Conservation (phyloP, 2,797 vertebrate genomes). For the Smutsia gigantea region DNA sequence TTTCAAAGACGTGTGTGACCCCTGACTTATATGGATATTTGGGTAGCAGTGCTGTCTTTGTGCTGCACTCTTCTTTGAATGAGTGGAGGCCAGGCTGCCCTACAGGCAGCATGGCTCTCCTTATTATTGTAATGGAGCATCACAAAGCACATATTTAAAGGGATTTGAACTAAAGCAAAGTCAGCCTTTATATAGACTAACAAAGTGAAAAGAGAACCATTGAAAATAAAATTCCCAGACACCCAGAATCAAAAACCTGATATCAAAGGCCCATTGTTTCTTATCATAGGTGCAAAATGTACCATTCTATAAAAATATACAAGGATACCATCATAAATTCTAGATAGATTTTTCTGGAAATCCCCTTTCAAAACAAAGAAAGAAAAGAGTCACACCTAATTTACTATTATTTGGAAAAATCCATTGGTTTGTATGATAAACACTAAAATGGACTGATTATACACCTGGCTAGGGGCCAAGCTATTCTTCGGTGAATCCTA, state of each 20-base stretch:
- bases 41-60: neutral
- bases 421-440: constrained; percentile 67
- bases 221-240: constrained; percentile 53
- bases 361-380: constrained; percentile 64
- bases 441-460: constrained; percentile 69
- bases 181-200: constrained; percentile 4
- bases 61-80: neutral
- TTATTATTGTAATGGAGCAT: neutral
- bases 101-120: neutral
- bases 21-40: neutral
- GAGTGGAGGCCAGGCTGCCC: neutral
- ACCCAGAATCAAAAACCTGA: constrained; percentile 39
- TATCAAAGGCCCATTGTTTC: constrained; percentile 42
- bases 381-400: constrained; percentile 59
- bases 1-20: neutral
- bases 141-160: neutral
- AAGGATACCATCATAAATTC: constrained; percentile 70
- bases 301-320: constrained; percentile 68
- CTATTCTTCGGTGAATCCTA: constrained; percentile 46
- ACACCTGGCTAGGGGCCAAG: constrained; percentile 53
- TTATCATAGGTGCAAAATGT: constrained; percentile 60
- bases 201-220: constrained; percentile 5
- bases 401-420: constrained; percentile 72
- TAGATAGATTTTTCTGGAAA: constrained; percentile 75
- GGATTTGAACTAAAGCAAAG: neutral